Evolutionary conservation across 2,888 invertebrate genomes (phyloP).

Genomic region (Nysson spinosus): DNA sequence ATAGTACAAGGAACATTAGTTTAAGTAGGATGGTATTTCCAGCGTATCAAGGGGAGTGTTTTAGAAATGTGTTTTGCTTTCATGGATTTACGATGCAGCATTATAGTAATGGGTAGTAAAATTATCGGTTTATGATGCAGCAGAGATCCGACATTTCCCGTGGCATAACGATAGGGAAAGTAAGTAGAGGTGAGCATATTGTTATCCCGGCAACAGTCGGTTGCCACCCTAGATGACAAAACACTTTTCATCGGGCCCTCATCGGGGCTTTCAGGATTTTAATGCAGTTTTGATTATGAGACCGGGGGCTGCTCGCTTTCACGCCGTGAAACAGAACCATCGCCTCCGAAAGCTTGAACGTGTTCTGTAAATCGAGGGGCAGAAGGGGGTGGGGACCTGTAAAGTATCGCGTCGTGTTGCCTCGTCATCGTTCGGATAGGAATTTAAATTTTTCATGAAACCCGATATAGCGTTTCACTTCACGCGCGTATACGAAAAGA

Average conservation of each 20-base stretch:
- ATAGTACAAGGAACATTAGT: no score
- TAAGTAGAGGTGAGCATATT: constrained; percentile 61
- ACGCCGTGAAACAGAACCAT: constrained; percentile 44
- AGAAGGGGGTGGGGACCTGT: constrained; percentile 20
- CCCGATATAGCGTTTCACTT: constrained; percentile 5
- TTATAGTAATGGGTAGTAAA: constrained; percentile 40
- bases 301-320: constrained; percentile 37
- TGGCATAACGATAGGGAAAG: constrained; percentile 42
- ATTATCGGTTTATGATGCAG: constrained; percentile 43
- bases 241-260: constrained; percentile 64
- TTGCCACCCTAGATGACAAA: constrained; percentile 62
- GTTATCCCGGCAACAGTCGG: constrained; percentile 49
- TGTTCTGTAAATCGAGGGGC: constrained; percentile 14
- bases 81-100: constrained; percentile 31
- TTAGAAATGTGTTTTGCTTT: constrained; percentile 30
- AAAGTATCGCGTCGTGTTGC: constrained; percentile 22
- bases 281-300: constrained; percentile 66
- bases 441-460: constrained; percentile 51
- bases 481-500: constrained; percentile 5
- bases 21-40: no score
- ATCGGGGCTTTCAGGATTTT: constrained; percentile 63
- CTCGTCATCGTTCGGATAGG: constrained; percentile 38
- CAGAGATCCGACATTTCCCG: constrained; percentile 26
- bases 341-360: constrained; percentile 18
- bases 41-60: background rate